phyloP scores from a whole-genome alignment of 2,888 invertebrate genomes.

The Tenthredo livida region DNA sequence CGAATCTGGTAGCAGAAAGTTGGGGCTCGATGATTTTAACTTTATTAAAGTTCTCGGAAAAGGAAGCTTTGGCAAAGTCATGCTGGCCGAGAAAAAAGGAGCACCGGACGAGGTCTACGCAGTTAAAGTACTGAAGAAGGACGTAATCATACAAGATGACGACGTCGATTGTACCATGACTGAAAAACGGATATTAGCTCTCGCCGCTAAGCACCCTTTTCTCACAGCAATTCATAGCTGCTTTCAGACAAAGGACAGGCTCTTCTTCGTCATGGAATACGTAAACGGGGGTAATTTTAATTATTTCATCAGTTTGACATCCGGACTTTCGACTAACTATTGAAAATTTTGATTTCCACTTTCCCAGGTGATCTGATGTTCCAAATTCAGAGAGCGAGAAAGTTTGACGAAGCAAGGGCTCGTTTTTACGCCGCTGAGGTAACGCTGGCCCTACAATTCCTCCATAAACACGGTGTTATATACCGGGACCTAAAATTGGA shows the following conservation, averaged over 20 bases:
- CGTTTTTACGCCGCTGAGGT: conserved; percentile 99
- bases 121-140: conserved; percentile 96
- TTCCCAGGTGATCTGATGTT: conserved; percentile 93
- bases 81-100: conserved; percentile 96
- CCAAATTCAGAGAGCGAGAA: conserved; percentile 98
- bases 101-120: conserved; percentile 93
- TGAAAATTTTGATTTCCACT: not conserved
- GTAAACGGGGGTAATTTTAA: conserved; percentile 89
- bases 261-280: conserved; percentile 99
- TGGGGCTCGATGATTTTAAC: conserved; percentile 92
- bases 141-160: conserved; percentile 98
- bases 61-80: conserved; percentile 99
- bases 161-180: conserved; percentile 99
- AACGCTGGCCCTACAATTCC: conserved; percentile 97
- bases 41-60: conserved; percentile 99
- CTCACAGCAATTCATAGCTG: conserved; percentile 97
- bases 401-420: conserved; percentile 97
- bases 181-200: conserved; percentile 96
- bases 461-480: conserved; percentile 97
- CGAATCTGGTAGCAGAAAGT: conserved; percentile 78
- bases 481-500: conserved; percentile 99
- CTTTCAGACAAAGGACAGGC: conserved; percentile 97
- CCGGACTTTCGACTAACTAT: not conserved
- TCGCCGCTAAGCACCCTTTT: conserved; percentile 99
- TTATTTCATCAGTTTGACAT: not conserved